A percentile compares a stretch with the other conserved stretches of the same genome.
These are phyloP conservation scores for Drosophila nebulosa DNA, from an alignment of 1,140 invertebrate species.

Conservation along the genomic window DNA sequence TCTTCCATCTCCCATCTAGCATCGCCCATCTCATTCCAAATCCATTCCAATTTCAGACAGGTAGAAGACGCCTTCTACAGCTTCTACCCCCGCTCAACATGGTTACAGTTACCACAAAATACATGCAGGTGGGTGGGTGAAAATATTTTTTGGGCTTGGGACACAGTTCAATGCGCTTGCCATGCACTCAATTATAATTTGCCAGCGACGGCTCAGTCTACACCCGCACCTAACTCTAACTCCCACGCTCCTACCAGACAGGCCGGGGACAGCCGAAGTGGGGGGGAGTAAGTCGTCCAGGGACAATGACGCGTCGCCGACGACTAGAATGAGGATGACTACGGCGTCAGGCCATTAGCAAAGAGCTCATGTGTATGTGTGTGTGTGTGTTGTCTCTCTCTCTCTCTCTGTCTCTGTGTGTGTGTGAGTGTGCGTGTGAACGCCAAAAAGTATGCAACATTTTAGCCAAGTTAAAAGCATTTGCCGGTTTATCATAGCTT, in stretches of 20 bases:
- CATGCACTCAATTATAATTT: conserved; percentile 76
- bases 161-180: conserved; percentile 68
- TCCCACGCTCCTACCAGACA: neutral
- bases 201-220: conserved; percentile 46
- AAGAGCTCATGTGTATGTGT: neutral
- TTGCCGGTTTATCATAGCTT: conserved; percentile 35
- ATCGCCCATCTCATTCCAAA: neutral
- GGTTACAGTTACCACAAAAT: conserved; percentile 2
- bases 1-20: too few species aligned
- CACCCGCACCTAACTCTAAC: neutral
- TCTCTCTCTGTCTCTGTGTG: neutral
- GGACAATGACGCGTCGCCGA: conserved; percentile 1
- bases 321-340: neutral
- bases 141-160: conserved; percentile 9
- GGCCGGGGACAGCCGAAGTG: neutral
- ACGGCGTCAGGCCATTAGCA: conserved; percentile 4
- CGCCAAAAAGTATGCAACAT: conserved; percentile 59
- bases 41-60: neutral
- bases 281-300: neutral
- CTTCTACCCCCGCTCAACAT: neutral
- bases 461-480: conserved; percentile 68
- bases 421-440: neutral
- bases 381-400: neutral
- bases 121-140: neutral
- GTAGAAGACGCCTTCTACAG: neutral